Percentiles rank a stretch among this genome's conserved stretches.
Conservation (phyloP, 1,140 invertebrate genomes). For the Nephotettix cincticeps region DNA sequence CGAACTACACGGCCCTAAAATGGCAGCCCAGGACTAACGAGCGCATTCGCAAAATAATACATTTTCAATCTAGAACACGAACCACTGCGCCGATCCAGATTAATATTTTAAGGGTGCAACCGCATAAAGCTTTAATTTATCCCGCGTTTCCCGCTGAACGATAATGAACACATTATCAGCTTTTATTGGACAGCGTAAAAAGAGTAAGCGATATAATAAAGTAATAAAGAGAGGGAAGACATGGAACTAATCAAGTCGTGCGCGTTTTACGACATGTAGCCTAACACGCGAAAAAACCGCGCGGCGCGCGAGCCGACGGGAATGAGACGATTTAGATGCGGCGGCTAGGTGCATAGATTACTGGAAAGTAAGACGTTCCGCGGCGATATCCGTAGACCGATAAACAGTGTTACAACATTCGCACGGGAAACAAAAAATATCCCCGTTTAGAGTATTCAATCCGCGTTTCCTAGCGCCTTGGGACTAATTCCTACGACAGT, state of each 20-base stretch:
- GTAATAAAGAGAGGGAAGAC: not conserved
- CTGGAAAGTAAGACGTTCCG: conserved; percentile 17
- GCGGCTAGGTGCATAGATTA: conserved; percentile 18
- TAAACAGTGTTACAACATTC: conserved; percentile 8
- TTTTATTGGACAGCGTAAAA: not conserved
- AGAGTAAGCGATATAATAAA: not conserved
- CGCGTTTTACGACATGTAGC: conserved; percentile 2
- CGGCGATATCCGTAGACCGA: conserved; percentile 1
- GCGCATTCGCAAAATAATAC: not conserved
- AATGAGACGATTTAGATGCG: conserved; percentile 21
- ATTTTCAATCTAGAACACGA: not conserved
- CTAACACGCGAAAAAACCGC: not conserved
- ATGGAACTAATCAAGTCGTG: conserved; percentile 20
- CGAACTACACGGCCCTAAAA: too few relatives aligned
- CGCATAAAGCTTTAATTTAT: not conserved
- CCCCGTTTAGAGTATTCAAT: not conserved
- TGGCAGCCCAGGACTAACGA: too few relatives aligned
- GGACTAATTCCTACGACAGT: not conserved
- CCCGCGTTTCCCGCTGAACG: not conserved
- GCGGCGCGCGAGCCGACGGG: not conserved
- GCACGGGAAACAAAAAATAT: not conserved
- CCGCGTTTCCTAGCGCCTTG: not conserved
- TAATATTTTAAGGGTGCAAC: not conserved
- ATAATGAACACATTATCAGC: not conserved
- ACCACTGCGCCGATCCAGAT: not conserved